Base-by-base conservation (phyloP, 2,113 vertebrate species). In the Columba janthina region DNA sequence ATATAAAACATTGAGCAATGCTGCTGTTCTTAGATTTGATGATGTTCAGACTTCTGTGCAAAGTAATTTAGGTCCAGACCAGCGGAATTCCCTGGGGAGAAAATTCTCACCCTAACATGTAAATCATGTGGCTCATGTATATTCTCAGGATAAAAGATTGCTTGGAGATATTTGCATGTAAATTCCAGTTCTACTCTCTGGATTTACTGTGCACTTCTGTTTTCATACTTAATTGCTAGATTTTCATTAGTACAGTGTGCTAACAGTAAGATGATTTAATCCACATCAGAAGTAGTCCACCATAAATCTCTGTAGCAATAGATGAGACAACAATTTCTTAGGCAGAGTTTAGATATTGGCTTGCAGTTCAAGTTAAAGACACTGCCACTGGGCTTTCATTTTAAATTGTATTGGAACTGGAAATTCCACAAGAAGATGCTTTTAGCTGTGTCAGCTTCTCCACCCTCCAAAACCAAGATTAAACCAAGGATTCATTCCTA, bases 81-180 rank as follows among this genome's bases (percentile, higher is more conserved):
- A 10, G 11, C n/a, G 64, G 40, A 26, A 74, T 90, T 91, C 44
- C 42, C 28, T 20, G 13, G 53, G 15, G 8, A 82, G 17, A 14
- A 57, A 34, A 56, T 38, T 70, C 2, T 46, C 31, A n/a, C 38
- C 29, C 40, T 70, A 44, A 34, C 25, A 12, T 40, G 40, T 36
- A 84, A 29, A 54, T 58, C 1, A 0, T 70, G 16, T 1, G 4
- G 18, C 19, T 78, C 22, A 48, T 65, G 3, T 54, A 15, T 70
- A 11, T 72, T 75, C 31, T 77, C 24, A 67, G 24, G 26, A 84
- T 57, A 72, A 83, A 85, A 65, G 42, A 31, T n/a, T 79, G 7
- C 29, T 83, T 88, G 28, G 54, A 66, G 70, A 86, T 71, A 54
- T 2, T 2, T 64, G 24, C 5, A 0, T 66, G 10, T 44, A 50